Evolutionary conservation across 2,797 vertebrate genomes (phyloP).

Genomic region (Antrozous pallidus): DNA sequence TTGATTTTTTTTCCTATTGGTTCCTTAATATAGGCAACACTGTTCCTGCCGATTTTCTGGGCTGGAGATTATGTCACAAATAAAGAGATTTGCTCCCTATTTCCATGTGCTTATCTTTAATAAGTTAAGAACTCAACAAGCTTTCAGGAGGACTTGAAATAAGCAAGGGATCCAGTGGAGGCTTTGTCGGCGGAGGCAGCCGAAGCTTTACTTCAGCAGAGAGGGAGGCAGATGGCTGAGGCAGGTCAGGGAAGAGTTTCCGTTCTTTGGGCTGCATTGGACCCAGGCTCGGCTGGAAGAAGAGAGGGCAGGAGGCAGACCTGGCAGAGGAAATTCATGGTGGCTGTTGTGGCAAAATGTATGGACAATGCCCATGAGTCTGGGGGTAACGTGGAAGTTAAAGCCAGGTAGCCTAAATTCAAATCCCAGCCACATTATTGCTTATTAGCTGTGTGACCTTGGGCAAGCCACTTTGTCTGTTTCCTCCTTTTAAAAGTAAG

Average conservation of each 20-base stretch:
- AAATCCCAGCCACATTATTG: background rate
- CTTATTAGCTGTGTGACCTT: background rate
- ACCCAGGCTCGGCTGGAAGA: background rate
- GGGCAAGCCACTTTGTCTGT: background rate
- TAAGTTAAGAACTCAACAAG: slow-evolving; percentile 80
- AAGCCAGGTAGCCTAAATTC: background rate
- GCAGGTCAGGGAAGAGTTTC: background rate
- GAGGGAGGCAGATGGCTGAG: background rate
- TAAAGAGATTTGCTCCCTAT: slow-evolving; percentile 81
- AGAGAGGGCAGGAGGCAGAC: background rate
- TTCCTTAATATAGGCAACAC: slow-evolving; percentile 74
- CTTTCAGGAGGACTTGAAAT: slow-evolving; percentile 73
- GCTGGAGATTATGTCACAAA: slow-evolving; percentile 82
- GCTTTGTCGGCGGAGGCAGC: background rate
- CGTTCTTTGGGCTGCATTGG: background rate
- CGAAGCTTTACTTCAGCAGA: slow-evolving; percentile 5
- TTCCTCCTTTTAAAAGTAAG: slow-evolving; percentile 1
- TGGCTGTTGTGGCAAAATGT: background rate
- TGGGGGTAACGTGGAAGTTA: background rate
- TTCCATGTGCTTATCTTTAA: slow-evolving; percentile 82
- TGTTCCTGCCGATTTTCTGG: slow-evolving; percentile 74
- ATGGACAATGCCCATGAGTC: background rate
- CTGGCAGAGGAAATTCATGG: background rate
- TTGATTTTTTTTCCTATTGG: slow-evolving; percentile 77
- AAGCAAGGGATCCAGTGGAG: slow-evolving; percentile 57